Evolutionary conservation across 2,113 vertebrate genomes (phyloP).

Genomic region (Brachyhypopomus occidentalis): DNA sequence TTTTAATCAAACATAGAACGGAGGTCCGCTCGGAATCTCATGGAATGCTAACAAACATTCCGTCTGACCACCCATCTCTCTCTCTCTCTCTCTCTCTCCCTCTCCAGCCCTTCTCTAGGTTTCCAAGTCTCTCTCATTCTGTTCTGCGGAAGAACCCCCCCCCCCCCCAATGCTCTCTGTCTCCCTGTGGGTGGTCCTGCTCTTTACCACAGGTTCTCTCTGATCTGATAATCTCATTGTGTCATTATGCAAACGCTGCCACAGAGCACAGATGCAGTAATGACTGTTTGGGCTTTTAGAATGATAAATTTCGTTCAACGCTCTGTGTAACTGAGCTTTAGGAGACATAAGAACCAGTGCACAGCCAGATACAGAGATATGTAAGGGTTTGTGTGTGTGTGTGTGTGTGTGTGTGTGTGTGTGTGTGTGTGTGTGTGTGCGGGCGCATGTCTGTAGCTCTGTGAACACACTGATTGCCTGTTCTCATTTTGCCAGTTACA

Average conservation of each 20-base stretch:
- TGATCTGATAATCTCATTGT: not conserved
- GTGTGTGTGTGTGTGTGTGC: not conserved
- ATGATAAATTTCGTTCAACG: not conserved
- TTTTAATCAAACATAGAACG: slow-evolving; percentile 40
- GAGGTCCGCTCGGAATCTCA: slow-evolving; percentile 17
- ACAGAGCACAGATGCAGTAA: not conserved
- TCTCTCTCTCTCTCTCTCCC: slow-evolving; percentile 4
- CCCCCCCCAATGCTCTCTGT: not conserved
- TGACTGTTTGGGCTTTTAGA: slow-evolving; percentile 5
- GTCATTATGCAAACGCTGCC: slow-evolving; percentile 1
- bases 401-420: not conserved
- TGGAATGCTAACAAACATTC: slow-evolving; percentile 31
- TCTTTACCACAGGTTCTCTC: slow-evolving; percentile 1
- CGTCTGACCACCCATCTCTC: not conserved
- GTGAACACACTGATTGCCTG: slow-evolving; percentile 28
- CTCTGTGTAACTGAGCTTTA: not conserved
- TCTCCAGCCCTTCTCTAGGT: not conserved
- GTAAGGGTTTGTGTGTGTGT: not conserved
- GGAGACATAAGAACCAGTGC: not conserved
- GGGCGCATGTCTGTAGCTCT: not conserved
- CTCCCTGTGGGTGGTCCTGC: slow-evolving; percentile 32
- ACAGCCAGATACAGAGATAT: slow-evolving; percentile 19
- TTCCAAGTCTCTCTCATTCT: not conserved
- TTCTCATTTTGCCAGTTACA: slow-evolving; percentile 15
- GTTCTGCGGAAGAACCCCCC: not conserved